A percentile compares a stretch with the other conserved stretches of the same genome.
Conservation (phyloP, 2,888 invertebrate species). For the Drosophila prolongata region DNA sequence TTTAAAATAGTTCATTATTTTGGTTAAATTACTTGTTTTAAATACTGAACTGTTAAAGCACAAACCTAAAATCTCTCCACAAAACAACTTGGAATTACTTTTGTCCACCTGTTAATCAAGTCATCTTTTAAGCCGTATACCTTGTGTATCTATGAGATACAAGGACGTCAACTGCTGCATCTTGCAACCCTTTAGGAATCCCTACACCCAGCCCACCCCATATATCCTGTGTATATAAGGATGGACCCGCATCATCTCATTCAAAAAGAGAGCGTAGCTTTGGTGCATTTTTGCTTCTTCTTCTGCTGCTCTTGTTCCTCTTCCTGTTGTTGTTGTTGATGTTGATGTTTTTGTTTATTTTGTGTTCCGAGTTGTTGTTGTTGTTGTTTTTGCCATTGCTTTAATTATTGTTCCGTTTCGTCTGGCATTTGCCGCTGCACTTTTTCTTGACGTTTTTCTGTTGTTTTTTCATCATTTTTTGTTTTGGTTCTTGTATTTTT, state of each 20-base stretch:
- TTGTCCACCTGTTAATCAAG: background rate
- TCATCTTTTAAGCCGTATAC: constrained; percentile 1
- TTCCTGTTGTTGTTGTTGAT: constrained; percentile 39
- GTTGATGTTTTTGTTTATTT: constrained; percentile 60
- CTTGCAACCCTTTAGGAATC: constrained; percentile 38
- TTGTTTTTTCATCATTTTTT: constrained; percentile 45
- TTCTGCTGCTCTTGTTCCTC: constrained; percentile 25
- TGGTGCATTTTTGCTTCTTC: constrained; percentile 49
- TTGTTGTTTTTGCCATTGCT: constrained; percentile 59
- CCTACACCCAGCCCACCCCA: constrained; percentile 5
- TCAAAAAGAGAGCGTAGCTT: constrained; percentile 42
- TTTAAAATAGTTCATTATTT: too few species aligned
- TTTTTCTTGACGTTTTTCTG: constrained; percentile 40
- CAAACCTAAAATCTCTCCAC: too few species aligned
- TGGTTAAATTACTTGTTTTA: too few species aligned
- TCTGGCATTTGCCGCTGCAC: constrained; percentile 64
- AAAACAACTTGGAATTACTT: background rate
- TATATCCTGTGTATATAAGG: constrained; percentile 25
- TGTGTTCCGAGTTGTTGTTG: constrained; percentile 59
- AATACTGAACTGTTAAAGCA: too few species aligned
- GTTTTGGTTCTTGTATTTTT: constrained; percentile 40
- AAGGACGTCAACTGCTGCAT: constrained; percentile 39
- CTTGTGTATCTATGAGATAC: constrained; percentile 5
- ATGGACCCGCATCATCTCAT: constrained; percentile 32
- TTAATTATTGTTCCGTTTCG: constrained; percentile 77